Evolutionary conservation across 2,113 vertebrate genomes (phyloP).

Genomic region (Hippopotamus amphibius): DNA sequence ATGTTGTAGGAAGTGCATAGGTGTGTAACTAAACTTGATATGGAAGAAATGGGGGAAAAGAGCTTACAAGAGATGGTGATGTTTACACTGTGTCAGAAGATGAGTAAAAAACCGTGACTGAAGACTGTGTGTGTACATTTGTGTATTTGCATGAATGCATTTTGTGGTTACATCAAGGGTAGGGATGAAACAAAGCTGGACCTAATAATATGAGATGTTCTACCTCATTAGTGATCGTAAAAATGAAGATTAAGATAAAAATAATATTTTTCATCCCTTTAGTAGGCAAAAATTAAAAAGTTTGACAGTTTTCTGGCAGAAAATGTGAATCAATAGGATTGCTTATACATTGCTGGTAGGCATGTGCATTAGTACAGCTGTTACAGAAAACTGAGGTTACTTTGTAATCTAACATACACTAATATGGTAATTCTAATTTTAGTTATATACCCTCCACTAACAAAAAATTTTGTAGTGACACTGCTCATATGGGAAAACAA

Average conservation of each 20-base stretch:
- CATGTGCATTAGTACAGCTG: background rate
- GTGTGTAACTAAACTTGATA: background rate
- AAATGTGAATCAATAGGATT: background rate
- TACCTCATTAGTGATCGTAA: background rate
- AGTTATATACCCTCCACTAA: rapidly evolving
- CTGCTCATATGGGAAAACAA: background rate
- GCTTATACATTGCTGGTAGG: background rate
- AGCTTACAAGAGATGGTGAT: background rate
- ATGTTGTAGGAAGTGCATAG: background rate
- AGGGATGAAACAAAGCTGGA: background rate
- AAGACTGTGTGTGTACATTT: background rate
- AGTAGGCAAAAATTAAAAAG: background rate
- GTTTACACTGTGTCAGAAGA: background rate
- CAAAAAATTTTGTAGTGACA: background rate
- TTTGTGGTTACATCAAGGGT: background rate
- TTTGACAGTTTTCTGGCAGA: background rate
- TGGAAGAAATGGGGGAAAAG: background rate
- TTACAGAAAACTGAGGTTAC: background rate
- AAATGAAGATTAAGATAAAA: background rate
- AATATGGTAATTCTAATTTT: background rate
- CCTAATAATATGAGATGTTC: background rate
- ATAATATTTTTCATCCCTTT: background rate
- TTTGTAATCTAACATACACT: background rate
- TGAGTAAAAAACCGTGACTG: background rate
- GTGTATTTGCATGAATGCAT: background rate